Evolutionary conservation across 30 jellyfish, hydroid and myxozoan genomes (phyloP), one percentile per base, ranked within the genome.

Genomic region (Rhopilema esculentum): DNA sequence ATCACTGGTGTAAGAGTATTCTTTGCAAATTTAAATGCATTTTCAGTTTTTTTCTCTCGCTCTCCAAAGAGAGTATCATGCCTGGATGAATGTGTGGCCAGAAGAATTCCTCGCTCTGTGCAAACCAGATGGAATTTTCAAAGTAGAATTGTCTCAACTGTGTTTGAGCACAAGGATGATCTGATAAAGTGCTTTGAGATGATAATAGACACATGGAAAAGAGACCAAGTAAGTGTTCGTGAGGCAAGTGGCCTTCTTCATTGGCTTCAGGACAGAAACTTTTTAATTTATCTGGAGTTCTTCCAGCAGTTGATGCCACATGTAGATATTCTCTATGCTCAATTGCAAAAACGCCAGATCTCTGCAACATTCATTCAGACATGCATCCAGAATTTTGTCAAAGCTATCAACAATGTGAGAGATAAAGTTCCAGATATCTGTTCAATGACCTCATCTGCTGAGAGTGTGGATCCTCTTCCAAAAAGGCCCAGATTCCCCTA

Each of bases 261-360:
- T 18, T 75, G 80, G 69, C 85, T 77, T 20, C 28, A 28, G 73
- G 94, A 85, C 53, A 74, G 30, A 74, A 79, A 61, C 21, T 74
- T 85, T 49, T 29, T 69, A 7, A 20, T 4, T 26, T 74, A 9
- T 75, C 82, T 85, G 22, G 52, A 73, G 40, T 53, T 72, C 20
- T 85, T 85, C 74, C 27, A 48, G 30, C 49, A 63, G 80, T 16
- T 73, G 40, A 50, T 85, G 61, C 82, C n/a, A n/a, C n/a, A n/a
- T n/a, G n/a, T n/a, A n/a, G n/a, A n/a, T n/a, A n/a, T n/a, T n/a
- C n/a, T n/a, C 66, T 86, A 32, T 75, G 77, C 90, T 30, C 88
- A 75, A 40, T 69, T 87, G 61, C 95, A 87, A 32, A 87, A 87
- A 32, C 70, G 95, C 9, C 79, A 76, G 57, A 76, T 77, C 20